These are phyloP conservation scores for Pseudomugil gertrudae DNA, from an alignment of 2,797 vertebrate species.

Conservation along the genomic window DNA sequence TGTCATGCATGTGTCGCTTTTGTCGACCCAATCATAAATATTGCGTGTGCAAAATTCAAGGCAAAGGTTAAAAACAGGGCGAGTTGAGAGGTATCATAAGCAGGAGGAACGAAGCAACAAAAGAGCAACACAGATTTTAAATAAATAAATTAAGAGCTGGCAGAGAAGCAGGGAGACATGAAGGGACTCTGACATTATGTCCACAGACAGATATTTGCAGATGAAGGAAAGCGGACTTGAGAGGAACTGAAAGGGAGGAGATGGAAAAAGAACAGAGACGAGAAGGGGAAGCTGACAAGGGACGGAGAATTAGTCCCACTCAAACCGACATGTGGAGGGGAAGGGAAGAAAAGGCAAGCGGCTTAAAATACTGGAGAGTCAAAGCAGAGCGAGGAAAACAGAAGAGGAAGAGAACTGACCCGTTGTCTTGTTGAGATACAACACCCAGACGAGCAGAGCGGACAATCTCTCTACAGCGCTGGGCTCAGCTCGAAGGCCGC, in stretches of 20 bases:
- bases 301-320: constrained; percentile 46
- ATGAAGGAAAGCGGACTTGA: constrained; percentile 41
- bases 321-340: constrained; percentile 34
- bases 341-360: constrained; percentile 27
- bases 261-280: constrained; percentile 16
- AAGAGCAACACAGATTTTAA: constrained; percentile 18
- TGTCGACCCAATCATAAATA: constrained; percentile 25
- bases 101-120: constrained; percentile 22
- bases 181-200: constrained; percentile 41
- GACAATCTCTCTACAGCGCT: constrained; percentile 42
- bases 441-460: constrained; percentile 50
- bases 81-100: constrained; percentile 7
- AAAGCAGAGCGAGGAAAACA: constrained; percentile 29
- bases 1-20: constrained; percentile 6
- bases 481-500: constrained; percentile 29
- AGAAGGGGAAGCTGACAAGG: constrained; percentile 37
- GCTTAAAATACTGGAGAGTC: constrained; percentile 60
- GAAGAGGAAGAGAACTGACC: constrained; percentile 40
- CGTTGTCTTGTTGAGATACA: constrained; percentile 51
- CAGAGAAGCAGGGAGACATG: constrained; percentile 14
- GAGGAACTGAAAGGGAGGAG: constrained; percentile 42
- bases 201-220: constrained; percentile 45
- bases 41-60: constrained; percentile 22
- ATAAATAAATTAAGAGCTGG: constrained; percentile 3
- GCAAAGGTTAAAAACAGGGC: constrained; percentile 19